Evolutionary conservation across 2,888 invertebrate genomes (phyloP), one percentile per base, ranked within the genome.

Genomic region (Coleophora deauratella): DNA sequence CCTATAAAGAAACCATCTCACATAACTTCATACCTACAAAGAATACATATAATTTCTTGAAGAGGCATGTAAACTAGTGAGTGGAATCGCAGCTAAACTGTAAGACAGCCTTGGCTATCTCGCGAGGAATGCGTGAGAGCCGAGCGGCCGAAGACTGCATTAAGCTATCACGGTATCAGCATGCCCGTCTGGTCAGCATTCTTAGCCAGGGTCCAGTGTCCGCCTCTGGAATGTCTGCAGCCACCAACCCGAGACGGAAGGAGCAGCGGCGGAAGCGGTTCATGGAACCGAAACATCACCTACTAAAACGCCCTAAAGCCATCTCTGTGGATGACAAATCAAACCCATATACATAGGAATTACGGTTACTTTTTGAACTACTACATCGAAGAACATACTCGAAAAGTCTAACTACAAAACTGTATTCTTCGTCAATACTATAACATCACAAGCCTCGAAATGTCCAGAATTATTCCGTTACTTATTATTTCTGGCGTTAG

Each of bases 181-280:
- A 59, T 51, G 56, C 62, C 61, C 54, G 76, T 71, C 73, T 72
- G 68, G 21, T 21, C 79, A 61, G 69, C 82, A 81, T 84, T 84
- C 82, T 71, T 72, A 61, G 60, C 21, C 66, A 61, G 68, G 72
- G 64, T 67, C 75, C 68, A 68, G 72, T 73, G 71, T 70, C 72
- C 71, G 72, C 69, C 72, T 65, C 59, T 68, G 75, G 80, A 81
- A 81, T 81, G 74, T 70, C 65, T 66, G 62, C 70, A 74, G 65
- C 70, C 66, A 78, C 80, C 78, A 81, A 82, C 77, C 73, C 82
- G 82, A 84, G 80, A 82, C 84, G 84, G 84, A 84, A 84, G 79
- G 72, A 79, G 75, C 68, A 59, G 60, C 78, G 72, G 74, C 84
- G 84, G 84, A 84, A 85, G 82, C 84, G 76, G 81, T 82, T 78